These are phyloP conservation scores for Akabosia matsudoensis DNA, from an alignment of 1,140 invertebrate species.

Conservation along the genomic window DNA sequence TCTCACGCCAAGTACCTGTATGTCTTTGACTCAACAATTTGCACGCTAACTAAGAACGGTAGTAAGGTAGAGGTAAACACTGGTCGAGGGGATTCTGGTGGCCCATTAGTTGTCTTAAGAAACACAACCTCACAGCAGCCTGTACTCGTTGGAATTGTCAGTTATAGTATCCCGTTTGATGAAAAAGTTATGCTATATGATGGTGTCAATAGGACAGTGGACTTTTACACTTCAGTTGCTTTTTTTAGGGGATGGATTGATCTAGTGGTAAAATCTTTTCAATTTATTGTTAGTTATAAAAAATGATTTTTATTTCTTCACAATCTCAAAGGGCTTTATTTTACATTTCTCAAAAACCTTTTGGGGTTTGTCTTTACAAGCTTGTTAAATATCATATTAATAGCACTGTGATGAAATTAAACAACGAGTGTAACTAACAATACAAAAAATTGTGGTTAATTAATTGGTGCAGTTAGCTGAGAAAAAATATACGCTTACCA, in stretches of 20 bases:
- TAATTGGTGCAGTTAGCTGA: too few relatives aligned
- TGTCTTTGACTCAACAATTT: slow-evolving; percentile 34
- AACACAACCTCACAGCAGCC: not conserved
- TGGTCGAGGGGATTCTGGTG: slow-evolving; percentile 31
- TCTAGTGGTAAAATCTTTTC: slow-evolving; percentile 20
- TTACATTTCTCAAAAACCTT: too few relatives aligned
- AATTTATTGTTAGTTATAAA: not conserved
- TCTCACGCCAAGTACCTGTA: slow-evolving; percentile 23
- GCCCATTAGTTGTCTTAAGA: slow-evolving; percentile 23
- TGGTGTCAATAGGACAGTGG: slow-evolving; percentile 10
- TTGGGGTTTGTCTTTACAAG: too few relatives aligned
- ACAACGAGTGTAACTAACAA: too few relatives aligned
- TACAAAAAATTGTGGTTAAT: too few relatives aligned
- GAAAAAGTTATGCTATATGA: not conserved
- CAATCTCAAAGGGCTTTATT: not conserved
- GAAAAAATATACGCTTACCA: too few relatives aligned
- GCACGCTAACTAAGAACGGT: slow-evolving; percentile 27
- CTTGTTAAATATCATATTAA: too few relatives aligned
- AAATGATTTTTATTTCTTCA: not conserved
- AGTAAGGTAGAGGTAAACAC: slow-evolving; percentile 2
- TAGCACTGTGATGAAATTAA: too few relatives aligned
- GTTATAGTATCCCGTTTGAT: slow-evolving; percentile 20
- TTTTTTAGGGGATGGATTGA: slow-evolving; percentile 34
- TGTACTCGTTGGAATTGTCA: slow-evolving; percentile 33
- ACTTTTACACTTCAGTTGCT: slow-evolving; percentile 33